Base-by-base conservation (phyloP, 35 echinoderm and acorn worm species). In the Stichopus chloronotus region DNA sequence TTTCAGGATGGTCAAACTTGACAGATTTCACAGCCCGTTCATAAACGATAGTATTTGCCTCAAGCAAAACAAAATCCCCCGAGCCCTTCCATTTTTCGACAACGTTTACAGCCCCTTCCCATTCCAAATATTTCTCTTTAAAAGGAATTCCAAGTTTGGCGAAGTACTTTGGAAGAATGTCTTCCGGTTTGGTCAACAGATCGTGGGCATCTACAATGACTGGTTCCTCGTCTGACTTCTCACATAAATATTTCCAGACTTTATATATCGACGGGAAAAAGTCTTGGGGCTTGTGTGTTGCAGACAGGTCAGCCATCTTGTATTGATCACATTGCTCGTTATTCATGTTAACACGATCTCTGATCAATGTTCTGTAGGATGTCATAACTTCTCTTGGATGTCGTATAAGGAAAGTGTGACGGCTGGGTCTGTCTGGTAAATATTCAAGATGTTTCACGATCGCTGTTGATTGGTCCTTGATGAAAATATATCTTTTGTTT, bases 121-220 rank as follows among this genome's bases (percentile, higher is more conserved):
- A 91, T 59, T 91, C 7, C 54, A 91, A 53, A 72, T 91, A 91
- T 5, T 17, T 78, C 76, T 91, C 53, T 58, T 79, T 79, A 25
- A 22, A 91, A 21, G 90, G 90, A 55, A 91, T 79, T 17, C 90
- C 90, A 53, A 79, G 52, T 16, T 91, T 20, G 24, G 16, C n/a
- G 58, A 91, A 91, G 25, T 78, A 59, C 63, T 91, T 91, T 20
- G 90, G 90, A 10, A 91, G 52, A 25, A 91, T 91, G 0, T 22
- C 76, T 65, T 79, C 72, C 22, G 72, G 72, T 5, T 91, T 78
- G 16, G 12, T 78, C 5, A 21, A n/a, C 4, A 91, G 19, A 79
- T 91, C 90, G 25, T 91, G 53, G 25, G 68, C 59, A 20, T 91
- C 90, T 11, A 91, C 30, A 57, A 91, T 58, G 52, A 91, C 22